A percentile compares a stretch with the other conserved stretches of the same genome.
These are phyloP conservation scores for Galeopsomyia nigrocyanea DNA, from an alignment of 2,888 invertebrate genomes.

Conservation along the genomic window DNA sequence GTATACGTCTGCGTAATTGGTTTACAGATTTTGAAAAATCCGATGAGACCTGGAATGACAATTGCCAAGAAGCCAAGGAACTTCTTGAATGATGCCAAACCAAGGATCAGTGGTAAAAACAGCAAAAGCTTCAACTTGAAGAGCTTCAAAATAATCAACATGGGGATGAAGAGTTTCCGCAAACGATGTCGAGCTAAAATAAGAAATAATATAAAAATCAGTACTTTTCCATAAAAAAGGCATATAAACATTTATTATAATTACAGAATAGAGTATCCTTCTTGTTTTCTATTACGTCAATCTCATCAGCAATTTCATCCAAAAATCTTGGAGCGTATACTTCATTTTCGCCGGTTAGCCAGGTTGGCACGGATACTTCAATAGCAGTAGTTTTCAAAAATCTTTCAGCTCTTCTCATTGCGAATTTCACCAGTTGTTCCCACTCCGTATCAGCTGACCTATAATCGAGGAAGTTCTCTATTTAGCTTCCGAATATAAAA, in stretches of 20 bases:
- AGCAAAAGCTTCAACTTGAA: slow-evolving; percentile 87
- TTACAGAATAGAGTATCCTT: slow-evolving; percentile 85
- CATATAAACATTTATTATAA: slow-evolving; percentile 61
- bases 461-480: slow-evolving; percentile 3
- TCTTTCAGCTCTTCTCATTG: slow-evolving; percentile 81
- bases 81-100: slow-evolving; percentile 88
- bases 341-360: slow-evolving; percentile 71
- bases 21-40: slow-evolving; percentile 88
- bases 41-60: slow-evolving; percentile 84
- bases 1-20: slow-evolving; percentile 72
- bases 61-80: slow-evolving; percentile 85
- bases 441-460: slow-evolving; percentile 83
- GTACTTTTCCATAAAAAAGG: slow-evolving; percentile 79
- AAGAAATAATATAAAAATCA: slow-evolving; percentile 1
- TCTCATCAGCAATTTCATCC: slow-evolving; percentile 86
- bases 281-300: slow-evolving; percentile 86
- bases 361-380: slow-evolving; percentile 77
- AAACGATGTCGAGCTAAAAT: slow-evolving; percentile 82
- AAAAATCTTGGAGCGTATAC: slow-evolving; percentile 86
- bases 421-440: slow-evolving; percentile 85
- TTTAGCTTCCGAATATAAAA: neutral
- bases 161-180: slow-evolving; percentile 86
- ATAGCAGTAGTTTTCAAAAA: slow-evolving; percentile 85
- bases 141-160: slow-evolving; percentile 84
- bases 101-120: slow-evolving; percentile 86